Conservation (phyloP, 2,113 vertebrate genomes). For the Setophaga petechia region DNA sequence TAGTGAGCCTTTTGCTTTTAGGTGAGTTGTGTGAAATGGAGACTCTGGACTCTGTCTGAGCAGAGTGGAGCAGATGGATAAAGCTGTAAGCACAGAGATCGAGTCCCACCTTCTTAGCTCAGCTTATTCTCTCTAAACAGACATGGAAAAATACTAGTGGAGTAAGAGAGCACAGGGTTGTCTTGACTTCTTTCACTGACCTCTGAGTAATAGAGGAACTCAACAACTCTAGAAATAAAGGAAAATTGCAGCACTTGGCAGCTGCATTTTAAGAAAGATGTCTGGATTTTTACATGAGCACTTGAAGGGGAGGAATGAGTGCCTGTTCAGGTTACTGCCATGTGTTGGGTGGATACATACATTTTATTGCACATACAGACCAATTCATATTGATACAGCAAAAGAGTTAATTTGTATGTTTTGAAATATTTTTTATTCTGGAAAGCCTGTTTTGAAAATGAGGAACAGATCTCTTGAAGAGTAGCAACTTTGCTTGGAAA, state of each 20-base stretch:
- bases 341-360: background rate
- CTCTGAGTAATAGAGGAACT: background rate
- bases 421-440: background rate
- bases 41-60: background rate
- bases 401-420: background rate
- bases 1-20: slow-evolving; percentile 42
- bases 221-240: background rate
- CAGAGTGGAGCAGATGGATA: background rate
- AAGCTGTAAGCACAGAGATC: background rate
- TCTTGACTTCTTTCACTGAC: background rate
- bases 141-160: background rate
- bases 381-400: background rate
- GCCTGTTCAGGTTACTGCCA: rapidly evolving
- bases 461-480: background rate
- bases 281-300: background rate
- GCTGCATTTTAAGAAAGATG: background rate
- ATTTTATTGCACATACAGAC: background rate
- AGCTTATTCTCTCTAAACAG: background rate
- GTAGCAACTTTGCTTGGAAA: background rate
- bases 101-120: background rate
- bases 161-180: background rate
- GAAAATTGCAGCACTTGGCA: background rate
- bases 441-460: background rate
- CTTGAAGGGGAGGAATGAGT: background rate
- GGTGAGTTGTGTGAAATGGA: slow-evolving; percentile 37